These are phyloP conservation scores for Trimorus sp. DNA, from an alignment of 2,888 invertebrate genomes.

Conservation along the genomic window DNA sequence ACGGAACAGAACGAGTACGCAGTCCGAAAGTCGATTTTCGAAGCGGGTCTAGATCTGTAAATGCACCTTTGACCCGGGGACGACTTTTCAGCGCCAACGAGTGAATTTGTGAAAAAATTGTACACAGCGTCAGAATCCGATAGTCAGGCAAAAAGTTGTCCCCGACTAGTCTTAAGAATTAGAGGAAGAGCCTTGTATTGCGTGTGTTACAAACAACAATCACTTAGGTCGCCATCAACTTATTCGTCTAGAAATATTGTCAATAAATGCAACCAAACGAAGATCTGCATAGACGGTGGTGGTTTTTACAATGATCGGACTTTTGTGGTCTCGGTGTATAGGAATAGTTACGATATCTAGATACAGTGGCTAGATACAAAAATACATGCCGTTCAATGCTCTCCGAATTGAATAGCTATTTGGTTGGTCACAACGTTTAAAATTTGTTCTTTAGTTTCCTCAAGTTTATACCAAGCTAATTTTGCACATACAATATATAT, in stretches of 20 bases:
- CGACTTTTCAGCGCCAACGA: constrained; percentile 17
- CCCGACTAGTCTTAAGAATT: constrained; percentile 40
- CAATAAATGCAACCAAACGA: constrained; percentile 46
- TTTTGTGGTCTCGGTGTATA: constrained; percentile 43
- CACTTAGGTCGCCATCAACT: constrained; percentile 52
- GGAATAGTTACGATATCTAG: constrained; percentile 59
- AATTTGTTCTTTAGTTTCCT: constrained; percentile 23
- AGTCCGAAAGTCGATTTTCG: constrained; percentile 3
- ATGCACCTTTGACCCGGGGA: constrained; percentile 25
- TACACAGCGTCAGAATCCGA: neutral
- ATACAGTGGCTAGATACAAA: constrained; percentile 67
- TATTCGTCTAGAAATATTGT: constrained; percentile 61
- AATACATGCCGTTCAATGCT: constrained; percentile 60
- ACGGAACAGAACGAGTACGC: constrained; percentile 32
- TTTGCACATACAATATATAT: constrained; percentile 39
- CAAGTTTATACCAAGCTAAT: constrained; percentile 33
- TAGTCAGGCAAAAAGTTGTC: constrained; percentile 21
- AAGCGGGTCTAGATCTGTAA: constrained; percentile 23
- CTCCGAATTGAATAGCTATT: constrained; percentile 44
- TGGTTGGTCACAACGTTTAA: constrained; percentile 20
- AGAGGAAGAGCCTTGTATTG: constrained; percentile 55
- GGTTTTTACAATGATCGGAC: constrained; percentile 14
- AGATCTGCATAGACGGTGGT: constrained; percentile 43
- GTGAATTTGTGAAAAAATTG: neutral
- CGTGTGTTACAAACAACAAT: constrained; percentile 23